These are phyloP conservation scores for Strix aluco DNA, from an alignment of 2,113 vertebrate species.

Conservation along the genomic window DNA sequence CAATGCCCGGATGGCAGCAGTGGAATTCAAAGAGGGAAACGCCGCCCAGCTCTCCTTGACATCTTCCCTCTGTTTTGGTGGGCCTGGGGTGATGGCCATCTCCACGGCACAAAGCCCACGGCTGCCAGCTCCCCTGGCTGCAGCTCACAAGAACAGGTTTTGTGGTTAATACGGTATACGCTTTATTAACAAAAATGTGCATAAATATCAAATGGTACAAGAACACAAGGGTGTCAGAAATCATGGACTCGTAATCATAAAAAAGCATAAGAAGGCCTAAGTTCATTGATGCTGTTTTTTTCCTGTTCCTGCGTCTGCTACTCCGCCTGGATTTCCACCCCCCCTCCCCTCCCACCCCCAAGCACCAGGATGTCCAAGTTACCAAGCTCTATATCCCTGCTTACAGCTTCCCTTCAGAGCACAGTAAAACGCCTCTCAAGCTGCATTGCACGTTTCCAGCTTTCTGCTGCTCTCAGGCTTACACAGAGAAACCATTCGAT, in stretches of 20 bases:
- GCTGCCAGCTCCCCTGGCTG: background rate
- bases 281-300: background rate
- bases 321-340: background rate
- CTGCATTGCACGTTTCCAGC: background rate
- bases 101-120: background rate
- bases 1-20: slow-evolving; percentile 5
- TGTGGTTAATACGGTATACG: rapidly evolving
- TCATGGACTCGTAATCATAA: background rate
- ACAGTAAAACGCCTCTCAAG: background rate
- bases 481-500: background rate
- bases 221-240: background rate
- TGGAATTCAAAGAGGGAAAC: background rate
- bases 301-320: background rate
- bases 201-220: too few species aligned
- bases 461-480: background rate
- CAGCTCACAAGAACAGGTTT: rapidly evolving
- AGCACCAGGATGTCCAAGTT: background rate
- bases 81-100: background rate
- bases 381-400: background rate
- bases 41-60: background rate
- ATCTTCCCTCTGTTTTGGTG: background rate
- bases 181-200: background rate
- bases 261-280: background rate
- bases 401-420: background rate
- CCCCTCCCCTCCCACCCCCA: background rate